These are phyloP conservation scores for Centropyge bicolor DNA, from an alignment of 2,797 vertebrate genomes.

Conservation along the genomic window DNA sequence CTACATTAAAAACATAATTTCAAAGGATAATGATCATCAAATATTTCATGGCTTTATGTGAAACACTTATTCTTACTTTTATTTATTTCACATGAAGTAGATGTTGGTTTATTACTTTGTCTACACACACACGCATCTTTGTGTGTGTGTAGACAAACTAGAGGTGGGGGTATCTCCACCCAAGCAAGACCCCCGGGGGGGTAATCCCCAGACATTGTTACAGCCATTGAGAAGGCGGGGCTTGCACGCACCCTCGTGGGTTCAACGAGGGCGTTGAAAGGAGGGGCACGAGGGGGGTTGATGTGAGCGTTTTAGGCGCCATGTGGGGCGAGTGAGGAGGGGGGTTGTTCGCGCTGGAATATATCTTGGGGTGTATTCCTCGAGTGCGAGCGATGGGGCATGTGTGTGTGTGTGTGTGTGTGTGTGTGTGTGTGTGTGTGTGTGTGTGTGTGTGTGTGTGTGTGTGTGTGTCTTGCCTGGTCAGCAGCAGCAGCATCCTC, in stretches of 20 bases:
- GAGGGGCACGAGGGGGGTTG: conserved; percentile 46
- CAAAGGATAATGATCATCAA: not conserved
- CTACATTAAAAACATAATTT: not conserved
- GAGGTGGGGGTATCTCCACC: too few relatives aligned
- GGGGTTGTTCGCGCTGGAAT: conserved; percentile 36
- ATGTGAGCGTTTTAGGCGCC: conserved; percentile 47
- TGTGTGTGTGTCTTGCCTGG: conserved; percentile 16
- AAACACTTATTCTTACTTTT: not conserved
- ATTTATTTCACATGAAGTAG: not conserved
- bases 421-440: conserved; percentile 3
- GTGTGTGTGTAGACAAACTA: too few relatives aligned
- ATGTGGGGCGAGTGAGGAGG: conserved; percentile 16
- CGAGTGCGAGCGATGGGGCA: conserved; percentile 1
- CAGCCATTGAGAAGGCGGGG: conserved; percentile 53
- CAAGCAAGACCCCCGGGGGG: conserved; percentile 31
- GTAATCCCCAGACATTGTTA: conserved; percentile 67
- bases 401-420: conserved; percentile 5
- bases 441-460: conserved; percentile 5
- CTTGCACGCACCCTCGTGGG: conserved; percentile 44
- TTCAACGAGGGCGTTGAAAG: conserved; percentile 69
- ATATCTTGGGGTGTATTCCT: conserved; percentile 42
- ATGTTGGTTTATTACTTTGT: conserved; percentile 43
- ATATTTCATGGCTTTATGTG: not conserved
- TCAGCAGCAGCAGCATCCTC: conserved; percentile 43
- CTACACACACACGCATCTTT: conserved; percentile 18